Percentiles rank a stretch among this genome's conserved stretches.
phyloP scores from a whole-genome alignment of 2,888 invertebrate genomes.

The Andrena bicolor region DNA sequence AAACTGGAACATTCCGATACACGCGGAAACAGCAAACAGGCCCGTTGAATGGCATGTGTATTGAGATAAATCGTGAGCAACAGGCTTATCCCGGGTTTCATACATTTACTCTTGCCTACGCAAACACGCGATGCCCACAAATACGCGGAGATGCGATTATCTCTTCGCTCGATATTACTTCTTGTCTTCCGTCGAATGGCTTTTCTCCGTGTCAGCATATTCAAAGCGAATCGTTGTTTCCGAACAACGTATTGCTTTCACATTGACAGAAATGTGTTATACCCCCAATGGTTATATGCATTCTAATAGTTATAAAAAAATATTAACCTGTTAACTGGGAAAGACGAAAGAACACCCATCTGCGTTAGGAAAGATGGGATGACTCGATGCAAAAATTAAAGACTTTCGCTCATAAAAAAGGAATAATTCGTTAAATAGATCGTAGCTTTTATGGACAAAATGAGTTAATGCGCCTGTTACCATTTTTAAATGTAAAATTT shows the following conservation, averaged over 20 bases:
- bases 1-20: constrained; percentile 15
- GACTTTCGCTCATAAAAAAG: no score
- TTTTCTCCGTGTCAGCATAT: neutral
- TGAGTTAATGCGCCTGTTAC: no score
- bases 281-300: no score
- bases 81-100: constrained; percentile 61
- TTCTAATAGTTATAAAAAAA: neutral
- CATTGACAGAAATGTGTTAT: neutral
- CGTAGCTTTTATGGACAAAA: no score
- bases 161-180: constrained; percentile 19
- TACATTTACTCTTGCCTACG: constrained; percentile 48
- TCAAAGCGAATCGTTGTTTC: neutral
- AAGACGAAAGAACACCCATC: neutral
- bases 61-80: constrained; percentile 39
- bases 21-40: constrained; percentile 13
- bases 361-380: no score
- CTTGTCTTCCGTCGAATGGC: constrained; percentile 8
- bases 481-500: no score
- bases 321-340: neutral
- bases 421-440: no score
- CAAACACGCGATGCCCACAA: constrained; percentile 39
- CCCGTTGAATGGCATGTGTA: constrained; percentile 13
- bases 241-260: neutral
- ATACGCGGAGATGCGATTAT: constrained; percentile 21
- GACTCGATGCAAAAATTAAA: no score